Conservation (phyloP, 2,797 vertebrate genomes). For the Gymnothorax javanicus region DNA sequence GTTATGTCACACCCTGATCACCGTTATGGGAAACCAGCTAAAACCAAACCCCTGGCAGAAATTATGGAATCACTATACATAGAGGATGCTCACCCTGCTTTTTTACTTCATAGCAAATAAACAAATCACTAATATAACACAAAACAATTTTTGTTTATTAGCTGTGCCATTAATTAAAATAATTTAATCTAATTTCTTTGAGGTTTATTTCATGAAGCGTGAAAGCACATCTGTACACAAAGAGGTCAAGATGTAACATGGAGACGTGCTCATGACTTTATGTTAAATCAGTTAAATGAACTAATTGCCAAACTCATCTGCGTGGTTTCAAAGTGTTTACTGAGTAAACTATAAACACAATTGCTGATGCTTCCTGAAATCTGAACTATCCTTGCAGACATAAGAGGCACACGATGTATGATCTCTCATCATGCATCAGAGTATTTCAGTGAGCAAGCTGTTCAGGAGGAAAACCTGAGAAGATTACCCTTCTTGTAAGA, state of each 20-base stretch:
- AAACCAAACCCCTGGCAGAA: not conserved
- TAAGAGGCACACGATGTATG: not conserved
- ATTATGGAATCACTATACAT: too few species aligned
- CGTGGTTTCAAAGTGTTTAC: not conserved
- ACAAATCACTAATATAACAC: too few species aligned
- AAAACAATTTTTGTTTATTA: too few species aligned
- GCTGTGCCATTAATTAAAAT: too few species aligned
- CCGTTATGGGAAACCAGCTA: not conserved
- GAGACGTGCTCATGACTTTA: not conserved
- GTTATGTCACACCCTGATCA: too few species aligned
- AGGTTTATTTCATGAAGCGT: too few species aligned
- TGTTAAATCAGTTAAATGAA: not conserved
- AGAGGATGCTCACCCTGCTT: too few species aligned
- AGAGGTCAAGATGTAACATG: not conserved
- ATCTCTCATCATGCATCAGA: not conserved
- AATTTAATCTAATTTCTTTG: too few species aligned
- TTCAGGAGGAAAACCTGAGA: not conserved
- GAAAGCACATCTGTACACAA: not conserved
- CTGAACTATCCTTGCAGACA: not conserved
- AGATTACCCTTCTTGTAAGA: not conserved
- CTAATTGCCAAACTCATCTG: not conserved
- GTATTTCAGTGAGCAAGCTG: not conserved
- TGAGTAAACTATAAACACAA: not conserved
- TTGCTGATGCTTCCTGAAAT: not conserved
- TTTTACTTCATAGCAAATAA: too few species aligned